A percentile compares a stretch with the other conserved stretches of the same genome.
phyloP scores from a whole-genome alignment of 30 jellyfish, hydroid and myxozoan genomes.

The Chrysaora quinquecirrha region DNA sequence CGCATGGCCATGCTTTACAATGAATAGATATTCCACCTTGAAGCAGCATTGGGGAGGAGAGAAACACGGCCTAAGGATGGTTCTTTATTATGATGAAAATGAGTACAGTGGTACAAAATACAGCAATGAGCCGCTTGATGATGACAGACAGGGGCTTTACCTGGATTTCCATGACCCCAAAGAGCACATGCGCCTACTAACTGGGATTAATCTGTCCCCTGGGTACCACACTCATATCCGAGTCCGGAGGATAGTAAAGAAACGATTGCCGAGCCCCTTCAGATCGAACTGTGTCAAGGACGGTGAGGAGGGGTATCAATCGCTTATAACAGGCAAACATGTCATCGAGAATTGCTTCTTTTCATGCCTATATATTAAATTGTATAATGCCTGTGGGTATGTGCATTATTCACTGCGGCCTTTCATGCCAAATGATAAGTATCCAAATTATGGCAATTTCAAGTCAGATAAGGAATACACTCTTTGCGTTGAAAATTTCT shows the following conservation, averaged over 20 bases:
- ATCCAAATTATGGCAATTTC: background rate
- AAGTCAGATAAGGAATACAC: background rate
- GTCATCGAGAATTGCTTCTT: background rate
- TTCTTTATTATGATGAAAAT: conserved; percentile 24
- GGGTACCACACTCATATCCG: conserved; percentile 12
- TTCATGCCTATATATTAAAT: background rate
- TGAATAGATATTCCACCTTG: background rate
- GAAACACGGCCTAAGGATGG: conserved; percentile 26
- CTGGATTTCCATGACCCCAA: conserved; percentile 15
- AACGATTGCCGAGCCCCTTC: background rate
- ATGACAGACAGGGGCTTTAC: background rate
- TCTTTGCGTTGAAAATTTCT: background rate
- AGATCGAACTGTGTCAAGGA: background rate
- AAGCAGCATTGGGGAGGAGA: conserved; percentile 17
- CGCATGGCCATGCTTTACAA: conserved; percentile 45
- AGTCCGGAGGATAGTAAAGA: background rate
- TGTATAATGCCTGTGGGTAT: background rate
- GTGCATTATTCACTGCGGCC: background rate
- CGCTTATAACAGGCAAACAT: background rate
- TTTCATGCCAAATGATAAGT: background rate
- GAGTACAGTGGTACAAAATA: background rate
- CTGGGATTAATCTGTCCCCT: background rate
- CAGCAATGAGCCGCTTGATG: background rate
- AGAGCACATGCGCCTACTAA: background rate
- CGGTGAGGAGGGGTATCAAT: background rate